phyloP scores from a whole-genome alignment of 2,113 vertebrate genomes.

The Caranx ignobilis region DNA sequence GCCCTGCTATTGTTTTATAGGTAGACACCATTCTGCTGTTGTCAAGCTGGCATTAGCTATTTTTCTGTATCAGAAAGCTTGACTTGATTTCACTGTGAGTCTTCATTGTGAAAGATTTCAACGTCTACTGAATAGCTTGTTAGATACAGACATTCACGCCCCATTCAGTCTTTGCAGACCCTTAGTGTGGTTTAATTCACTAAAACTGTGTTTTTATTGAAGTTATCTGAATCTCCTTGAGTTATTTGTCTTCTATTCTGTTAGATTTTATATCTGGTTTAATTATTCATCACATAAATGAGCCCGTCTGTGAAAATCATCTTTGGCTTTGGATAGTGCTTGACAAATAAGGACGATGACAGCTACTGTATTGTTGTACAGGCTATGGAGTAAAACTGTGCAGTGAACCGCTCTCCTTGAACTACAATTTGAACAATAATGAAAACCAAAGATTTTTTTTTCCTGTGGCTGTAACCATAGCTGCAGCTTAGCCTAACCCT shows the following conservation, averaged over 20 bases:
- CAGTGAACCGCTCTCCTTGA: conserved; percentile 1
- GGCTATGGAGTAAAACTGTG: not conserved
- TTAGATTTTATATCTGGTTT: not conserved
- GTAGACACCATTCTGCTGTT: not conserved
- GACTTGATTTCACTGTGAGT: not conserved
- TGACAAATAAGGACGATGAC: conserved; percentile 4
- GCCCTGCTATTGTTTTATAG: not conserved
- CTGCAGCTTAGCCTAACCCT: conserved; percentile 43
- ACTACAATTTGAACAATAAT: conserved; percentile 17
- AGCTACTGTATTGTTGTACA: conserved; percentile 1
- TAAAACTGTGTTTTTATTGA: not conserved
- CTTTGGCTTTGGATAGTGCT: not conserved
- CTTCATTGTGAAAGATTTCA: not conserved
- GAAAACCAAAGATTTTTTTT: conserved; percentile 12
- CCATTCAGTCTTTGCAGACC: not conserved
- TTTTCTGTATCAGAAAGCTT: not conserved
- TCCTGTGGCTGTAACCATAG: conserved; percentile 15
- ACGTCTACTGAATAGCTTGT: not conserved
- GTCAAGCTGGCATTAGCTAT: not conserved
- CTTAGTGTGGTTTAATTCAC: not conserved
- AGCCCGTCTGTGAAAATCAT: not conserved
- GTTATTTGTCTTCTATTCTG: not conserved
- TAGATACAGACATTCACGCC: not conserved
- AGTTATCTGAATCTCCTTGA: not conserved
- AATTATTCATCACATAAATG: not conserved